Evolutionary conservation across 2,888 invertebrate species (phyloP).

Genomic region (Metopia argyrocephala): DNA sequence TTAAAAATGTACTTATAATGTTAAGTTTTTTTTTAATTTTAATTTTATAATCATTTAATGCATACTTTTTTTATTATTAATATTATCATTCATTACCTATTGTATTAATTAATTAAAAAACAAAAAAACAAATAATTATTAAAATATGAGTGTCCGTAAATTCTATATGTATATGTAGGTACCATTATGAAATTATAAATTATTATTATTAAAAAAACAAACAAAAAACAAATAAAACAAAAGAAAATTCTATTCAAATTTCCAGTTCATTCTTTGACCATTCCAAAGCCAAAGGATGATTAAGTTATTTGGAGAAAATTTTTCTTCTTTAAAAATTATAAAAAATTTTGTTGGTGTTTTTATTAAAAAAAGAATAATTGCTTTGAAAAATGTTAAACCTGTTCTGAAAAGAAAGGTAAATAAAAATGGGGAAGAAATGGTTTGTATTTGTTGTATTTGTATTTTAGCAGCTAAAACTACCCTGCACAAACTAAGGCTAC

Average conservation of each 20-base stretch:
- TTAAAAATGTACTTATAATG: conserved; percentile 38
- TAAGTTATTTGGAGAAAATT: conserved; percentile 38
- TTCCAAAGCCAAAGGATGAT: not conserved
- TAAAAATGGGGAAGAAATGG: too few species aligned
- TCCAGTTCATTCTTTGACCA: conserved; percentile 27
- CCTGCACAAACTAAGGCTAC: too few species aligned
- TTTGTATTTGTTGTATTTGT: too few species aligned
- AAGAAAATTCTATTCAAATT: conserved; percentile 45
- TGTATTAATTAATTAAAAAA: conserved; percentile 39
- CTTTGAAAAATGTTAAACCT: too few species aligned
- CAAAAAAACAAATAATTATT: too few species aligned
- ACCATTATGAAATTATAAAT: conserved; percentile 53
- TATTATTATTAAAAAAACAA: not conserved
- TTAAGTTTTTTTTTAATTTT: conserved; percentile 38
- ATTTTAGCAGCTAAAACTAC: too few species aligned
- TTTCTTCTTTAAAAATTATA: conserved; percentile 34
- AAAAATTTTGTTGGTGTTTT: conserved; percentile 20
- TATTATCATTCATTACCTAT: conserved; percentile 1
- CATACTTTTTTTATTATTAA: conserved; percentile 16
- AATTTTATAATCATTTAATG: not conserved
- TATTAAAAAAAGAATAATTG: not conserved
- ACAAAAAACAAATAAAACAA: conserved; percentile 16
- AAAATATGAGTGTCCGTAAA: conserved; percentile 53
- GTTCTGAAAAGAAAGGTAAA: too few species aligned
- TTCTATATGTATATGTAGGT: conserved; percentile 49